These are phyloP conservation scores for Leistus spinibarbis DNA, from an alignment of 2,888 invertebrate species.

Conservation along the genomic window DNA sequence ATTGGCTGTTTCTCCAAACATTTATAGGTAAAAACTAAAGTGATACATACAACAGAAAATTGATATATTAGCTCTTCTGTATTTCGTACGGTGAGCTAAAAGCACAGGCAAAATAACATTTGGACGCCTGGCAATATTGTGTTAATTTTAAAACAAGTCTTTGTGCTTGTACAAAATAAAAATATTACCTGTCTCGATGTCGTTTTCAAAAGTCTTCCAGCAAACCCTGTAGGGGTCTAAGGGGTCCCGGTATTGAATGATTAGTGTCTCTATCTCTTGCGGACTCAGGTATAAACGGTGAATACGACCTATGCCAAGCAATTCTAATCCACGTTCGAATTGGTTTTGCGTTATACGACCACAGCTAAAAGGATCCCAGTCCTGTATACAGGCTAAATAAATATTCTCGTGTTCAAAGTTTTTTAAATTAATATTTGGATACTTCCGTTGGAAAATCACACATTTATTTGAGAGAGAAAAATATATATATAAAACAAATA, in stretches of 20 bases:
- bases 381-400: conserved; percentile 54
- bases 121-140: background rate
- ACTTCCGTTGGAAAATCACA: too few relatives aligned
- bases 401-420: background rate
- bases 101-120: background rate
- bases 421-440: background rate
- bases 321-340: conserved; percentile 73
- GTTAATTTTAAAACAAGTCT: background rate
- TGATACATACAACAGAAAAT: background rate
- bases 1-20: conserved; percentile 73
- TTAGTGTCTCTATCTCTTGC: conserved; percentile 68
- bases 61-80: too few relatives aligned
- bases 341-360: conserved; percentile 73
- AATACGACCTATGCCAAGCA: conserved; percentile 67
- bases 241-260: conserved; percentile 73
- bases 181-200: conserved; percentile 62
- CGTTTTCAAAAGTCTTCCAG: conserved; percentile 79
- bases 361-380: conserved; percentile 70
- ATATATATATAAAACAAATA: too few relatives aligned
- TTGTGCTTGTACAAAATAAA: background rate
- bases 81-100: background rate
- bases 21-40: conserved; percentile 67
- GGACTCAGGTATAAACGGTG: conserved; percentile 64
- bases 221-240: conserved; percentile 70
- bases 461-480: too few relatives aligned